Evolutionary conservation across 2,797 vertebrate species (phyloP).

Genomic region (Discoglossus pictus): DNA sequence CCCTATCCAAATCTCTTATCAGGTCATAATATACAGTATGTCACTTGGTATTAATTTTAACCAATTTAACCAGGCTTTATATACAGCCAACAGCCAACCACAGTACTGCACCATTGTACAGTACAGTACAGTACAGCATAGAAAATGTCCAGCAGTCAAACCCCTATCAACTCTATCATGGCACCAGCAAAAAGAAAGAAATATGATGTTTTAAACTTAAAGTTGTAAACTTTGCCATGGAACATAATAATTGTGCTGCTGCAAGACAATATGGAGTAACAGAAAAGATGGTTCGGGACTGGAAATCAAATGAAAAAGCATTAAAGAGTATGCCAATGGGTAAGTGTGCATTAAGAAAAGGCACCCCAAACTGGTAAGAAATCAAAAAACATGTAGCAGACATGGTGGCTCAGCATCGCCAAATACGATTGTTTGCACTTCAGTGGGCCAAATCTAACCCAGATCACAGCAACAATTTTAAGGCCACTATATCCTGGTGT

Average conservation of each 20-base stretch:
- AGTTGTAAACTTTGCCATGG: slow-evolving; percentile 23
- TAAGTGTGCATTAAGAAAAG: slow-evolving; percentile 36
- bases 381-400: slow-evolving; percentile 33
- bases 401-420: slow-evolving; percentile 31
- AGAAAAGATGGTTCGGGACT: slow-evolving; percentile 20
- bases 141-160: too few species aligned
- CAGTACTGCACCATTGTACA: too few species aligned
- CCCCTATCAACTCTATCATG: slow-evolving; percentile 7
- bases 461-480: slow-evolving; percentile 29
- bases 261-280: too few species aligned
- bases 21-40: too few species aligned
- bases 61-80: too few species aligned
- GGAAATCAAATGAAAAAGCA: slow-evolving; percentile 32
- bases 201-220: slow-evolving; percentile 25
- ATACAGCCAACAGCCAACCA: too few species aligned
- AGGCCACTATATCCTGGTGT: slow-evolving; percentile 32
- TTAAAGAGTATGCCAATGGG: slow-evolving; percentile 30
- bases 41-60: too few species aligned
- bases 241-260: slow-evolving; percentile 7
- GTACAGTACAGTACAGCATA: too few species aligned
- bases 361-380: slow-evolving; percentile 22
- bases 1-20: too few species aligned
- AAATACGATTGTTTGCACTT: slow-evolving; percentile 26
- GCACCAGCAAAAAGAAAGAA: slow-evolving; percentile 20
- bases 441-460: slow-evolving; percentile 36